phyloP scores from a whole-genome alignment of 2,888 invertebrate species.

The Chrysina gloriosa region DNA sequence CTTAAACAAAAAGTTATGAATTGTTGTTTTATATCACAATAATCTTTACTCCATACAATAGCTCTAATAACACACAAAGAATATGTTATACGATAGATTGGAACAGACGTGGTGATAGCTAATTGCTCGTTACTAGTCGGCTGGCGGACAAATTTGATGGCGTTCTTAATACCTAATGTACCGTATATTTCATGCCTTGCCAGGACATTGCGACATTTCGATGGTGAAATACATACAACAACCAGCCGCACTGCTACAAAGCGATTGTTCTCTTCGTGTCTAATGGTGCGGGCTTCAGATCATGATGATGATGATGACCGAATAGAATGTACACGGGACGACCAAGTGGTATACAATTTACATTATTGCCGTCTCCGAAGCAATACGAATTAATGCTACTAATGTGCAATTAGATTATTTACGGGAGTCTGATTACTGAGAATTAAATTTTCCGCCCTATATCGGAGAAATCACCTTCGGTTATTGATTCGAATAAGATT shows the following conservation, averaged over 20 bases:
- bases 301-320: slow-evolving; percentile 4
- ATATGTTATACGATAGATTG: not conserved
- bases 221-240: slow-evolving; percentile 18
- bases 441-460: too few species aligned
- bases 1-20: too few species aligned
- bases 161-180: slow-evolving; percentile 32
- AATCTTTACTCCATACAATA: too few species aligned
- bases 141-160: slow-evolving; percentile 8
- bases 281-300: slow-evolving; percentile 8
- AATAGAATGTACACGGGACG: too few species aligned
- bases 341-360: not conserved
- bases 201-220: slow-evolving; percentile 16
- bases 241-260: not conserved
- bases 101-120: not conserved
- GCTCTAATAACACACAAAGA: too few species aligned
- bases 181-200: slow-evolving; percentile 17
- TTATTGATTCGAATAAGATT: too few species aligned
- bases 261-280: slow-evolving; percentile 3
- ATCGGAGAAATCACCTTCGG: too few species aligned
- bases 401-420: not conserved
- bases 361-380: not conserved
- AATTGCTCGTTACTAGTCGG: slow-evolving; percentile 13
- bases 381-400: not conserved
- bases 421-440: too few species aligned
- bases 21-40: too few species aligned